A percentile compares a stretch with the other conserved stretches of the same genome.
Evolutionary conservation across 2,888 invertebrate species (phyloP).

Genomic region (Druceiella hillmani): DNA sequence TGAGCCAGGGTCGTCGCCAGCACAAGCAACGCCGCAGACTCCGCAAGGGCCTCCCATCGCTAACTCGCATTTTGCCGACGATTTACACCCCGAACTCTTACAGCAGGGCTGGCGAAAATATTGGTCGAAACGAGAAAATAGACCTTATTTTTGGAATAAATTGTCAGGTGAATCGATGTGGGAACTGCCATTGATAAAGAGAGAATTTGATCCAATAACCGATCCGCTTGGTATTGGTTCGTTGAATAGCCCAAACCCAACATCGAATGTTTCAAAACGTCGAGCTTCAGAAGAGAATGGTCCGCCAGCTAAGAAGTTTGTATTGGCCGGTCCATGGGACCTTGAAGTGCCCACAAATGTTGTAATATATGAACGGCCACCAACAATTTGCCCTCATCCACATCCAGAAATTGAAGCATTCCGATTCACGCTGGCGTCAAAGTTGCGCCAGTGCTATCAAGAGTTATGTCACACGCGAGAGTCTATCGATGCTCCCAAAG

Average conservation of each 20-base stretch:
- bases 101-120: constrained; percentile 95
- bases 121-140: constrained; percentile 93
- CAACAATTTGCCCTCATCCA: constrained; percentile 81
- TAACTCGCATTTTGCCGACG: constrained; percentile 43
- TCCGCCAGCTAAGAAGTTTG: constrained; percentile 79
- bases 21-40: constrained; percentile 41
- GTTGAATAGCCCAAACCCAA: constrained; percentile 43
- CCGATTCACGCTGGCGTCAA: constrained; percentile 74
- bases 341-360: constrained; percentile 90
- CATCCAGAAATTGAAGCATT: constrained; percentile 93
- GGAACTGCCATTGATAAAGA: constrained; percentile 85
- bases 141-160: constrained; percentile 97
- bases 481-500: constrained; percentile 91
- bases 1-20: constrained; percentile 11
- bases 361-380: constrained; percentile 81
- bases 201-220: constrained; percentile 85
- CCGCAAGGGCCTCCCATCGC: constrained; percentile 55
- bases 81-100: constrained; percentile 46
- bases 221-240: constrained; percentile 79
- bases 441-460: constrained; percentile 86
- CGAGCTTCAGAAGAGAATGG: constrained; percentile 76
- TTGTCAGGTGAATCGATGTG: constrained; percentile 93
- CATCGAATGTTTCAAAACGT: constrained; percentile 61
- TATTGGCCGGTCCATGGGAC: constrained; percentile 91
- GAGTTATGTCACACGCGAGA: constrained; percentile 91